Percentiles rank a stretch among this genome's conserved stretches.
These are phyloP conservation scores for Synergus itoensis DNA, from an alignment of 2,888 invertebrate species.

Conservation along the genomic window DNA sequence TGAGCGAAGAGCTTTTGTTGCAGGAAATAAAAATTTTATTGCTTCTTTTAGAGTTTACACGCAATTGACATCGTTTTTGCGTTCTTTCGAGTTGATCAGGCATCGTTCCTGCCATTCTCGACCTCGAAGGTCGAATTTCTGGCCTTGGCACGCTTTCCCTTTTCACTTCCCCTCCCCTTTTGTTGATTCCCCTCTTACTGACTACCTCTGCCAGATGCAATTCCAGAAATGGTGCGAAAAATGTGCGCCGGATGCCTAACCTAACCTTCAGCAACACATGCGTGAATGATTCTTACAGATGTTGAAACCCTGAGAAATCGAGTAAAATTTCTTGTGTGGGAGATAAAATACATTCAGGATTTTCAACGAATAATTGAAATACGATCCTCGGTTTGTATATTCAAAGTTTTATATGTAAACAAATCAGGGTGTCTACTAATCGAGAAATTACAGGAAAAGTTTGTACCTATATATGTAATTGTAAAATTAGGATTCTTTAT, in stretches of 20 bases:
- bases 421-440: too few species aligned
- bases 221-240: constrained; percentile 39
- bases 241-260: constrained; percentile 29
- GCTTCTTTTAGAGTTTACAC: constrained; percentile 42
- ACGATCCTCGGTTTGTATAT: neutral
- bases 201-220: constrained; percentile 30
- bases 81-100: constrained; percentile 42
- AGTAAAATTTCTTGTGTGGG: neutral
- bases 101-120: constrained; percentile 55
- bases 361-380: neutral
- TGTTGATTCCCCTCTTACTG: constrained; percentile 10
- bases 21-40: neutral
- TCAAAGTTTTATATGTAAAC: too few species aligned
- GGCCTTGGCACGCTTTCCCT: constrained; percentile 67
- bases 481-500: too few species aligned
- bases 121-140: constrained; percentile 60
- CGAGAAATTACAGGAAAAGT: too few species aligned
- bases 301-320: neutral
- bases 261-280: constrained; percentile 17
- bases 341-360: neutral
- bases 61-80: constrained; percentile 50
- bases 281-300: constrained; percentile 5
- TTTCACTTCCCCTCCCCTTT: constrained; percentile 50
- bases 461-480: too few species aligned
- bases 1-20: neutral